Conservation (phyloP, 2,888 invertebrate genomes). For the Priocnemis perturbator region DNA sequence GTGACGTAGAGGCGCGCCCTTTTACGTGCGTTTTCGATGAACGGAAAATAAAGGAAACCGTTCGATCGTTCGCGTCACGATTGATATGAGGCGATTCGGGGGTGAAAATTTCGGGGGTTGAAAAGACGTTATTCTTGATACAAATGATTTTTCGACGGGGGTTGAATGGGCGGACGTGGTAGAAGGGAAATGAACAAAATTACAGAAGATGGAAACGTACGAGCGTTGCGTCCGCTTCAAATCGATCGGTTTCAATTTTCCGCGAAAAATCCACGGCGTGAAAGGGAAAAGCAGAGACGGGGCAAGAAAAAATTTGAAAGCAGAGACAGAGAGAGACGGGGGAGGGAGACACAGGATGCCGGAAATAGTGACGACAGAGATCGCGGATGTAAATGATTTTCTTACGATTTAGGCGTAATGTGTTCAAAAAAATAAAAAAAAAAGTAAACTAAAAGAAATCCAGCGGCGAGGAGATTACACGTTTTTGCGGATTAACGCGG, state of each 20-base stretch:
- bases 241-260: conserved; percentile 40
- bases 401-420: conserved; percentile 74
- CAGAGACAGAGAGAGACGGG: conserved; percentile 1
- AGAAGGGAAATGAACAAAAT: not conserved
- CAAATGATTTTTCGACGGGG: conserved; percentile 66
- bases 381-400: conserved; percentile 53
- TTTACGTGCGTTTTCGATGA: conserved; percentile 33
- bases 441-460: conserved; percentile 52
- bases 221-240: not conserved
- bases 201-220: conserved; percentile 26
- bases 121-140: conserved; percentile 73
- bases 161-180: too few relatives aligned
- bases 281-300: not conserved
- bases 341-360: not conserved
- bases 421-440: conserved; percentile 69
- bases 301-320: not conserved
- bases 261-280: conserved; percentile 23
- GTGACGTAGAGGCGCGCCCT: conserved; percentile 33
- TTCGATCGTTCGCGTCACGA: not conserved
- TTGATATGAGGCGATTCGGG: not conserved
- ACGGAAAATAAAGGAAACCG: conserved; percentile 10
- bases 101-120: conserved; percentile 33
- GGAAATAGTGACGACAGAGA: conserved; percentile 25
- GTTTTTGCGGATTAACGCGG: conserved; percentile 4
- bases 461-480: conserved; percentile 22